Percentiles rank a stretch among this genome's conserved stretches.
These are phyloP conservation scores for Synaphobranchus kaupii DNA, from an alignment of 2,797 vertebrate genomes.

Conservation along the genomic window DNA sequence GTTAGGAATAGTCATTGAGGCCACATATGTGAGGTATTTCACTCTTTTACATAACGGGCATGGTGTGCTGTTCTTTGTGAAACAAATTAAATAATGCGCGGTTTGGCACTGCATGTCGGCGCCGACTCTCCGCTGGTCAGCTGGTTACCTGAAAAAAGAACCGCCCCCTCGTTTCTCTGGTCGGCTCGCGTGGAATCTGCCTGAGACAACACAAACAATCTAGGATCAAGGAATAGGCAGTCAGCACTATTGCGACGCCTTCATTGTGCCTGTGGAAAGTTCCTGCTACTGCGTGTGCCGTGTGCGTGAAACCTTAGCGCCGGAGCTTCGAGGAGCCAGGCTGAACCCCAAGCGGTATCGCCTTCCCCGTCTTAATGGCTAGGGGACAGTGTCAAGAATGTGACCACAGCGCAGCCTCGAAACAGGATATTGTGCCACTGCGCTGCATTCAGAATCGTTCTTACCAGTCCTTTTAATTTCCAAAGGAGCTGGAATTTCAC, in stretches of 20 bases:
- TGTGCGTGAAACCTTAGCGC: neutral
- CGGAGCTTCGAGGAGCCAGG: neutral
- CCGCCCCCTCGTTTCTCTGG: neutral
- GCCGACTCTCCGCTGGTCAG: neutral
- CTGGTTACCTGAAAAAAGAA: neutral
- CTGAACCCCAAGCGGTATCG: neutral
- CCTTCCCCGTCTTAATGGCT: neutral
- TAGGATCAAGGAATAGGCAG: neutral
- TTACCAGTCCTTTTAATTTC: neutral
- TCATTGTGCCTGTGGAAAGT: neutral
- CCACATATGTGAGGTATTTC: neutral
- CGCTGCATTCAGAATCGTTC: neutral
- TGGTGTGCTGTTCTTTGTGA: neutral
- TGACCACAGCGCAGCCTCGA: slow-evolving; percentile 14
- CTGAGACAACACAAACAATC: neutral
- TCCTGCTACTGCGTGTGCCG: neutral
- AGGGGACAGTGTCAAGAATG: slow-evolving; percentile 8
- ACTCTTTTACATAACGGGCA: neutral
- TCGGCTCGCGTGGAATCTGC: neutral
- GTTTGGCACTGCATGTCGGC: neutral
- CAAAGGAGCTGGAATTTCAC: neutral
- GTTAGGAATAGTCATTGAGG: neutral
- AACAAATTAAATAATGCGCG: neutral
- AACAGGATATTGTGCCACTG: slow-evolving; percentile 14
- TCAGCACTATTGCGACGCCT: neutral